Evolutionary conservation across 2,797 vertebrate genomes (phyloP), one percentile per base, ranked within the genome.

Genomic region (Protosalanx chinensis): DNA sequence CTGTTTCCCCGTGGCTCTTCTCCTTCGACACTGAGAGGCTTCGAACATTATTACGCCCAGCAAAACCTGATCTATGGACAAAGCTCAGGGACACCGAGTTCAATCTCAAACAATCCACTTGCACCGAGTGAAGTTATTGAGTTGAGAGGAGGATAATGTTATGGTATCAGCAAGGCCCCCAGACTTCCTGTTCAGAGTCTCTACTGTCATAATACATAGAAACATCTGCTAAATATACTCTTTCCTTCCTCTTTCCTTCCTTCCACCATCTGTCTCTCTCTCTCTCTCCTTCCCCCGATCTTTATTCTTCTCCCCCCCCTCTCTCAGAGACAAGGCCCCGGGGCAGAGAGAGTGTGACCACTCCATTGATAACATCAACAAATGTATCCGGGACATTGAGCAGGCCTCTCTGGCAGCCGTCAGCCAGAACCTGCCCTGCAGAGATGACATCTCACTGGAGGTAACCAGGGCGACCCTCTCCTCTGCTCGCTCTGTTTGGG

Each of bases 401-500:
- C 97, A 99, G 88, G 97, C 96, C 33, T 99, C 98, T 0, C 92
- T 99, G 3, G 97, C 96, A 0, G 95, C 95, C 0, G 93, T 98
- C 82, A 98, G 97, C 88, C 97, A 99, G 90, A 96, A 94, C 80
- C 74, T 99, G 84, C 93, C 96, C 83, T 93, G 93, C 20, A 93
- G 98, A 82, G 97, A 99, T 0, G 98, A 99, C 91, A 98, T 99
- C 85, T 99, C 98, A 0, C 91, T 99, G 73, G 98, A 99, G 94
- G 98, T 98, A 91, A 90, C 32, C 32, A 13, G 5, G 30, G 6
- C 51, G 20, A 51, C 46, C 27, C 56, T 10, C 57, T 29, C 33
- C 16, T 37, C 6, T 1, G 51, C 20, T 67, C 49, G 18, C 16
- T 35, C 32, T 8, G 7, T 20, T 10, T 64, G 16, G 3, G 33